Evolutionary conservation across 2,888 invertebrate species (phyloP).

Genomic region (Pinctada fucata): DNA sequence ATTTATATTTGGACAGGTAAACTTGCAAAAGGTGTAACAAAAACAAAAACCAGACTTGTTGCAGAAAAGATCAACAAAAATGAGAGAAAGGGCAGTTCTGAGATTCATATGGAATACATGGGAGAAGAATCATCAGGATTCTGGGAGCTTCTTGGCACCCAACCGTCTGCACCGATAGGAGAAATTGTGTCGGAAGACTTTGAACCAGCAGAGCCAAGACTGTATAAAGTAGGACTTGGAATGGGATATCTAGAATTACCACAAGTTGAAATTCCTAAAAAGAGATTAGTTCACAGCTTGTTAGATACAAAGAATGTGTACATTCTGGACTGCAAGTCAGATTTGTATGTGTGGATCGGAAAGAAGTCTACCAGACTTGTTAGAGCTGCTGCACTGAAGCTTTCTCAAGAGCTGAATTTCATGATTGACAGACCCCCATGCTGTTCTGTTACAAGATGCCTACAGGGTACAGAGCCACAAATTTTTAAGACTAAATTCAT

Average conservation of each 20-base stretch:
- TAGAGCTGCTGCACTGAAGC: slow-evolving; percentile 95
- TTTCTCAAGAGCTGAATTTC: slow-evolving; percentile 96
- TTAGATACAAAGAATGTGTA: slow-evolving; percentile 95
- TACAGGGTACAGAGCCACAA: slow-evolving; percentile 86
- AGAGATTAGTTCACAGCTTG: slow-evolving; percentile 84
- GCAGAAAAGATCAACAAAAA: slow-evolving; percentile 99
- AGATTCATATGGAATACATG: slow-evolving; percentile 89
- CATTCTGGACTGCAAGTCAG: slow-evolving; percentile 94
- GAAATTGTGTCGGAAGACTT: slow-evolving; percentile 54
- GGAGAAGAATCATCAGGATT: slow-evolving; percentile 91
- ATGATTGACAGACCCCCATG: slow-evolving; percentile 91
- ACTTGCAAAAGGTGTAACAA: slow-evolving; percentile 76
- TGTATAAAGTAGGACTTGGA: slow-evolving; percentile 96
- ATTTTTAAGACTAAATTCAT: slow-evolving; percentile 97
- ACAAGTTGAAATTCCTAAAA: slow-evolving; percentile 81
- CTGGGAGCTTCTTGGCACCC: slow-evolving; percentile 83
- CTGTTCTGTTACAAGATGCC: slow-evolving; percentile 91
- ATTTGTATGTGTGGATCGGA: slow-evolving; percentile 98
- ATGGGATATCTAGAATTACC: slow-evolving; percentile 99
- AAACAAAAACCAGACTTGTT: slow-evolving; percentile 82
- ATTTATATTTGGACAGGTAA: slow-evolving; percentile 95
- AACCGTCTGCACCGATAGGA: slow-evolving; percentile 27
- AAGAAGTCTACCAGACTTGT: slow-evolving; percentile 97
- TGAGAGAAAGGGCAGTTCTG: slow-evolving; percentile 96
- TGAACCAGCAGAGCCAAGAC: slow-evolving; percentile 80